These are phyloP conservation scores for Amniataba percoides DNA, from an alignment of 2,797 vertebrate genomes.

Conservation along the genomic window DNA sequence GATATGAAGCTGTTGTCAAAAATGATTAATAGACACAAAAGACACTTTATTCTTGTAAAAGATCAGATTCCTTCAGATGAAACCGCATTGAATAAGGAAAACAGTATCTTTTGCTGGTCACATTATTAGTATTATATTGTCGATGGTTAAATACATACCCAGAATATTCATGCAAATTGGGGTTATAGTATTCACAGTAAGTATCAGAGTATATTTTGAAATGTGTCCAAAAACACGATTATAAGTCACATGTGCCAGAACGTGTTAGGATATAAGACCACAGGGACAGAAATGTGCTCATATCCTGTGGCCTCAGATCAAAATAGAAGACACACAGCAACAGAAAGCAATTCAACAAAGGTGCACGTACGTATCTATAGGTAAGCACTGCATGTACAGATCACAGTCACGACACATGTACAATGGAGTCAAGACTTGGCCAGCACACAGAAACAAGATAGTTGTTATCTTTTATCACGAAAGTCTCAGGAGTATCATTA, in stretches of 20 bases:
- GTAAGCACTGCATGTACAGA: neutral
- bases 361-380: neutral
- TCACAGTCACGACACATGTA: neutral
- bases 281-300: neutral
- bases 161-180: neutral
- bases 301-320: slow-evolving; percentile 6
- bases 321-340: neutral
- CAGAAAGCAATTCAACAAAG: neutral
- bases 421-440: neutral
- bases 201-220: neutral
- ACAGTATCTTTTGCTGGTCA: neutral
- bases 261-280: neutral
- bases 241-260: neutral
- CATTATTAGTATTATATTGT: neutral
- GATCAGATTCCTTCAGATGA: neutral
- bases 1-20: neutral
- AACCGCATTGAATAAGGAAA: neutral
- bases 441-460: neutral
- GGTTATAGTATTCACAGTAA: neutral
- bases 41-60: neutral
- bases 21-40: neutral
- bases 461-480: neutral
- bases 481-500: neutral
- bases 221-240: neutral
- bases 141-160: neutral